These are phyloP conservation scores for Camelus bactrianus DNA, from an alignment of 2,113 vertebrate genomes.

Conservation along the genomic window DNA sequence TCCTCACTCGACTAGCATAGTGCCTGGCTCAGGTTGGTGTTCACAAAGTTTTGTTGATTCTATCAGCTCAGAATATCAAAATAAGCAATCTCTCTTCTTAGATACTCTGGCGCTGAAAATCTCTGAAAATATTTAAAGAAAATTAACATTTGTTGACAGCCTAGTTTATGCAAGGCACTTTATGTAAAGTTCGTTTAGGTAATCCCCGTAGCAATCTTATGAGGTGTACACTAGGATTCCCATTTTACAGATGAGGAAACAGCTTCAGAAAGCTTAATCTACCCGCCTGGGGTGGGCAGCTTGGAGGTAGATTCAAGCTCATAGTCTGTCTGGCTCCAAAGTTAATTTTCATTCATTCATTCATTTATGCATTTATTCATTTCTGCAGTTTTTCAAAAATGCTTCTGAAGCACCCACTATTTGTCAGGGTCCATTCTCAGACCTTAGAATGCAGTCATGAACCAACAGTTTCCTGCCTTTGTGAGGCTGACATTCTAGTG, in stretches of 20 bases:
- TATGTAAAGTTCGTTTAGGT: background rate
- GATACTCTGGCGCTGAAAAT: background rate
- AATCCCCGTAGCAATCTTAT: background rate
- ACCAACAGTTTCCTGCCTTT: background rate
- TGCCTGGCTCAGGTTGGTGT: background rate
- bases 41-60: background rate
- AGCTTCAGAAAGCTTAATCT: background rate
- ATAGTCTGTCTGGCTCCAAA: background rate
- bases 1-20: background rate
- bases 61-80: background rate
- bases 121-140: constrained; percentile 26
- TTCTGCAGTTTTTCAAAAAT: no score
- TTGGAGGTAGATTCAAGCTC: background rate
- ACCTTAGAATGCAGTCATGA: background rate
- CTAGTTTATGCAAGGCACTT: background rate
- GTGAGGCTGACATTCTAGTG: background rate
- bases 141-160: constrained; percentile 6
- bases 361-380: background rate
- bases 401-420: background rate
- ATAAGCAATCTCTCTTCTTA: background rate
- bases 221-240: background rate
- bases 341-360: background rate
- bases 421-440: background rate
- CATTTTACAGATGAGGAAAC: background rate
- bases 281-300: background rate